Base-by-base conservation (phyloP, 2,113 vertebrate genomes). In the Carollia perspicillata region DNA sequence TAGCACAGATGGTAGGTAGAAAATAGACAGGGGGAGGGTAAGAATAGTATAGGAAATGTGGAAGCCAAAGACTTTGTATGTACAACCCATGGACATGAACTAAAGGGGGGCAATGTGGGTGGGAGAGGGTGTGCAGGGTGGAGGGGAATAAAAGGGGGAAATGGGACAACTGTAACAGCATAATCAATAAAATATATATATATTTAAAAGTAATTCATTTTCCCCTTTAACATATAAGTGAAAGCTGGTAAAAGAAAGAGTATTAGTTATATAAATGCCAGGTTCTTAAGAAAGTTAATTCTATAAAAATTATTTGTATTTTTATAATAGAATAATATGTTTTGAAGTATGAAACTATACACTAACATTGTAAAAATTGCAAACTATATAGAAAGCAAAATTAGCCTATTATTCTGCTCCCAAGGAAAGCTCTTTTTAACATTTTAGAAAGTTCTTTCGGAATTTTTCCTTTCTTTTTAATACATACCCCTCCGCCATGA, bases 311-410 rank as follows among this genome's bases (percentile, higher is more conserved):
- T 68, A 28, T 55, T 28, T 40, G 1, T 44, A 53, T 42, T 84
- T 83, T 85, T 93, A 72, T 40, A 84, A 33, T 81, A 47, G 74
- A 35, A 60, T 33, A 8, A 37, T 58, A 74, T 7, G 22, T 84
- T 93, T 89, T 93, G 47, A 95, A 94, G 74, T 92, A 92, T 11
- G 16, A 74, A 78, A 53, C 51, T 92, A 20, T 18, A 37, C 16
- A 1, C 72, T 37, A n/a, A 58, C 47, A 63, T 66, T 89, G 2
- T 72, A 83, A 88, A 92, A 87, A 63, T 35, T 65, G 37, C 33
- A 79, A 81, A 80, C 23, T 92, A 63, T 26, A 49, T 63, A 87
- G 53, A 81, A 85, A 89, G 68, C 37, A 89, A 89, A 89, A 75
- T 60, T 84, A 55, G 16, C n/a, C 74, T 37, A n/a, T 92, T 79